Evolutionary conservation across 92 coral and sea anemone genomes (phyloP), one percentile per base, ranked within the genome.

Genomic region (Muricea muricata): DNA sequence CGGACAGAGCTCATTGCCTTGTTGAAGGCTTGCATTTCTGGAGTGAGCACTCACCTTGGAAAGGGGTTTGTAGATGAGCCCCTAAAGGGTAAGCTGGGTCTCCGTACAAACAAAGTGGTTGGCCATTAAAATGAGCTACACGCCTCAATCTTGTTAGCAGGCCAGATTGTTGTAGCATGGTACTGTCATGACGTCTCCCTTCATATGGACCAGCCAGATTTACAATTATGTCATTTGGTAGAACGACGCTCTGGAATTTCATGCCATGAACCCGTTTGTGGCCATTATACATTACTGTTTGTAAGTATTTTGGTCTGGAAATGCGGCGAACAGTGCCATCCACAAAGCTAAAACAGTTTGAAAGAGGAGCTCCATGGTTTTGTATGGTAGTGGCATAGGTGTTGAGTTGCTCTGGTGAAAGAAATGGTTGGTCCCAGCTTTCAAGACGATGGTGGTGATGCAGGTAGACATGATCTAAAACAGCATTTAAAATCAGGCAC

Each of bases 321-420:
- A 67, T 81, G 6, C 76, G 76, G 65, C 86, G 56, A 26, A 81
- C 24, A 65, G 86, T 81, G 35, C 86, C 86, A 77, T 79, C 85
- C 26, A 86, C 81, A 70, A 86, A 79, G 7, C 85, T 81, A 70
- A 86, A 79, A 52, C 86, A 86, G 85, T 70, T 86, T 40, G 79
- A 86, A 39, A 86, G 72, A n/a, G 90, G 90, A 46, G 90, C 86
- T 17, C 85, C 90, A 17, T 46, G 56, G 55, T 84, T 47, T 41
- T 89, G 65, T 31, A 89, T 76, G 77, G 75, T 71, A 31, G 79
- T 79, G 48, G 91, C 91, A 78, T 84, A 88, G 54, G 46, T 66
- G 30, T 78, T 63, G 58, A 88, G 65, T 12, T 40, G 54, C 70
- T 68, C 80, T 60, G 88, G 88, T 18, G 45, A 33, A 26, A 52